Conservation (phyloP, 2,797 vertebrate species). For the Sebastolobus alascanus region DNA sequence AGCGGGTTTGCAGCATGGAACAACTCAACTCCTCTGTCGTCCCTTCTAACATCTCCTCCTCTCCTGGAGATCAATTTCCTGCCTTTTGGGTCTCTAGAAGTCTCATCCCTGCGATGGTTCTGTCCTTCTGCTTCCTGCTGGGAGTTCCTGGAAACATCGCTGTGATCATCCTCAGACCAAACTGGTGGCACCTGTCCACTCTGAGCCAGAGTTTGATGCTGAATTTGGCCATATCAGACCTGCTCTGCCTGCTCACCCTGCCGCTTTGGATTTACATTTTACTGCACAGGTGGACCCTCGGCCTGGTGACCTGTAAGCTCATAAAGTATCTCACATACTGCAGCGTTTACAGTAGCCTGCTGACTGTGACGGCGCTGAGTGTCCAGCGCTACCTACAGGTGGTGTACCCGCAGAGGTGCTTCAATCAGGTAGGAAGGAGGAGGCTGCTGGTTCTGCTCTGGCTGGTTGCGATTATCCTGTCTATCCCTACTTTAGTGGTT, state of each 20-base stretch:
- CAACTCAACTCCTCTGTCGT: not conserved
- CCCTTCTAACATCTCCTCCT: conserved; percentile 12
- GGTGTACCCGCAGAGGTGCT: conserved; percentile 28
- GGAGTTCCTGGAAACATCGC: conserved; percentile 72
- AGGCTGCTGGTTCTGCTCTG: conserved; percentile 43
- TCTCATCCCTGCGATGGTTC: not conserved
- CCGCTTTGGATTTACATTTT: conserved; percentile 66
- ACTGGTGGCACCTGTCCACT: conserved; percentile 49
- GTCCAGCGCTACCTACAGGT: conserved; percentile 74
- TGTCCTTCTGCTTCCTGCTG: conserved; percentile 60
- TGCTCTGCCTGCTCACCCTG: conserved; percentile 63
- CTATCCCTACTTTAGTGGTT: conserved; percentile 29
- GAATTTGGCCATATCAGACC: conserved; percentile 69
- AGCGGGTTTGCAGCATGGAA: conserved; percentile 26
- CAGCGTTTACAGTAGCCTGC: conserved; percentile 30
- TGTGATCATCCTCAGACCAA: conserved; percentile 52
- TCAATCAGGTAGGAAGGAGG: not conserved
- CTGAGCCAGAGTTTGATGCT: conserved; percentile 71
- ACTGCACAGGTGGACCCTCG: conserved; percentile 53
- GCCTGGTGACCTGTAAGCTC: conserved; percentile 61
- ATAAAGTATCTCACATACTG: conserved; percentile 40
- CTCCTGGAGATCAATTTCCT: not conserved
- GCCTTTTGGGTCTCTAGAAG: not conserved
- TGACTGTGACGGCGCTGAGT: conserved; percentile 62
- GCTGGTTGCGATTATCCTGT: conserved; percentile 30